Evolutionary conservation across 2,113 vertebrate genomes (phyloP), one percentile per base, ranked within the genome.

Genomic region (Hippolais icterina): DNA sequence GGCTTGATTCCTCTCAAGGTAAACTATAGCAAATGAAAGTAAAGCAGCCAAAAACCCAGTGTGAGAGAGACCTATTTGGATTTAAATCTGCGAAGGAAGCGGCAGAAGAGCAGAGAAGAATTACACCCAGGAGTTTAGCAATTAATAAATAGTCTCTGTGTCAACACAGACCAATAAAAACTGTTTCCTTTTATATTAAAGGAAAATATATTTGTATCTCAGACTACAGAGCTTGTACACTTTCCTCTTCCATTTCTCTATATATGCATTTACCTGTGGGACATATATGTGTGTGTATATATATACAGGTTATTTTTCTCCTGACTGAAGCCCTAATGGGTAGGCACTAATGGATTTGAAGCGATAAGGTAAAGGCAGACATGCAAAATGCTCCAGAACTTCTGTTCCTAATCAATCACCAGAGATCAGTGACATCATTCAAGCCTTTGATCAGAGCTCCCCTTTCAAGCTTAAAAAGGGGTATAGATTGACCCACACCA

Each of bases 401-500:
- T 98, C 98, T 99, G 98, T 98, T 98, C 98, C 98, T 98, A 99
- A 99, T 99, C 98, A 99, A 99, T 99, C 99, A 99, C 97, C 98
- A 98, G 98, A 98, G 98, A 99, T 99, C 98, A 98, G 98, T 98
- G 98, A 98, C 98, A 98, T 98, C 98, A 98, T 96, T 98, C 97
- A 95, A 97, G 97, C 97, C 98, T 99, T 99, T 99, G 99, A 99
- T 99, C 99, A 98, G 93, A 96, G 98, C 98, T 99, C 98, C 97
- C 98, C 98, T 99, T 99, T 99, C 98, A 98, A 98, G 95, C 96
- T 96, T 72, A 95, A 91, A 97, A 94, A 95, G 96, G 75, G 94
- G 93, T 91, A 97, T 77, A 97, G 97, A 97, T 90, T 97, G 97
- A 98, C 96, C 97, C 83, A 66, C 78, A 53, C 76, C 93, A 94